Percentiles rank a stretch among this genome's conserved stretches.
Evolutionary conservation across 2,888 invertebrate genomes (phyloP).

Genomic region (Petrolisthes manimaculis): DNA sequence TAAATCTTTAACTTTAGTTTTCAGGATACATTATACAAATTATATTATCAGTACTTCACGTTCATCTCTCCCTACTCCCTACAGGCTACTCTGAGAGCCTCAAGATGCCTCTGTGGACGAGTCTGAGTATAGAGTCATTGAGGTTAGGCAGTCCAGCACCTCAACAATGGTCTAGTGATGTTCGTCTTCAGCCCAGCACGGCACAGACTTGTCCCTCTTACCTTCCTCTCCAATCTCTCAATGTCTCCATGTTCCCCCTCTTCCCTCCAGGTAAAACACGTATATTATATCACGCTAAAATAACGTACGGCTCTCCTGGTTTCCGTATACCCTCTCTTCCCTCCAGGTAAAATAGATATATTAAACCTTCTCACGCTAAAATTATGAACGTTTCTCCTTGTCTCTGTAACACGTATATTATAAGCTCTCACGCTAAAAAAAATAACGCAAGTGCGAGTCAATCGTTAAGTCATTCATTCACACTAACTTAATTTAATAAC

Average conservation of each 20-base stretch:
- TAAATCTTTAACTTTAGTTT: no score
- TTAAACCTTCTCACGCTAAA: no score
- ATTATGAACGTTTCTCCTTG: background rate
- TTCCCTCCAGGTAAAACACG: constrained; percentile 37
- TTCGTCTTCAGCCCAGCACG: constrained; percentile 15
- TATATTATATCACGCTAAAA: background rate
- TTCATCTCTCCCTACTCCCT: background rate
- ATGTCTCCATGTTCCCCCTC: constrained; percentile 40
- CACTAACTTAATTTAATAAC: no score
- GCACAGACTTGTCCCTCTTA: constrained; percentile 38
- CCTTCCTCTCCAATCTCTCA: background rate
- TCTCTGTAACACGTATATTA: background rate
- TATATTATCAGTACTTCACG: no score
- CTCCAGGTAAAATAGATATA: no score
- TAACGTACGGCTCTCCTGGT: no score
- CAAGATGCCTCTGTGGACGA: constrained; percentile 56
- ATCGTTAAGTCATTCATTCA: no score
- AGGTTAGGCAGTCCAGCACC: background rate
- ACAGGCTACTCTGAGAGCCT: constrained; percentile 44
- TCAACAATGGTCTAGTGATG: constrained; percentile 45
- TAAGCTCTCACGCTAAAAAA: no score
- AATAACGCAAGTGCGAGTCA: no score
- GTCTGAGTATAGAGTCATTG: constrained; percentile 10
- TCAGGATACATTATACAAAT: no score
- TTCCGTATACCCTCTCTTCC: no score